These are phyloP conservation scores for Platynereis dumerilii DNA, from an alignment of 2,888 invertebrate genomes.

Conservation along the genomic window DNA sequence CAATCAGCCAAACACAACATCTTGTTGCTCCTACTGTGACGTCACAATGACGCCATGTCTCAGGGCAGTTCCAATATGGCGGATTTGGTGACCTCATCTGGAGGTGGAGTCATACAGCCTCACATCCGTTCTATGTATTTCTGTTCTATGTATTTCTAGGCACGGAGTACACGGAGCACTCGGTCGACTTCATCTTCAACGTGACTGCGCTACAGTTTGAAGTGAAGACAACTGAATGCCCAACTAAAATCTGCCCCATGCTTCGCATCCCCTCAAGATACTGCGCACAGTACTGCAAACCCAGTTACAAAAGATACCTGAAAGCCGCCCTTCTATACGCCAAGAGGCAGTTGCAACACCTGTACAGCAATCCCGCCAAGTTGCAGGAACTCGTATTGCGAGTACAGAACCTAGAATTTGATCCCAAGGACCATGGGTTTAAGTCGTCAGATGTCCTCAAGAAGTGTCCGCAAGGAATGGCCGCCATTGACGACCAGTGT, in stretches of 20 bases:
- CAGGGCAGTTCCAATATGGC: too few relatives aligned
- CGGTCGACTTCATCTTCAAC: neutral
- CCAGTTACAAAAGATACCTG: neutral
- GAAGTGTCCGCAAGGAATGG: neutral
- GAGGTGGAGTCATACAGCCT: too few relatives aligned
- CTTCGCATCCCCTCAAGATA: neutral
- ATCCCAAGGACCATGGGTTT: neutral
- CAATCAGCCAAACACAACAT: too few relatives aligned
- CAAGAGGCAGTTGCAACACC: neutral
- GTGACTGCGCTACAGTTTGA: neutral
- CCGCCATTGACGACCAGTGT: neutral
- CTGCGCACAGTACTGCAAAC: neutral
- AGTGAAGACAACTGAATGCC: neutral
- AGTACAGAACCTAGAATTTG: conserved; percentile 1
- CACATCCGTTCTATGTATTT: too few relatives aligned
- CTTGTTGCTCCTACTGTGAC: too few relatives aligned
- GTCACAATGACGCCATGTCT: too few relatives aligned
- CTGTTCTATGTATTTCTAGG: too few relatives aligned
- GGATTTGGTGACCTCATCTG: too few relatives aligned
- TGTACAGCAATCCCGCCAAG: neutral
- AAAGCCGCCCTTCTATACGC: neutral
- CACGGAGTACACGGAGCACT: too few relatives aligned
- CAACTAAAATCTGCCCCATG: neutral
- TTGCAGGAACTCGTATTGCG: neutral
- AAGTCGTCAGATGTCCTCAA: neutral